Evolutionary conservation across 2,888 invertebrate genomes (phyloP).

Genomic region (Candidula unifasciata): DNA sequence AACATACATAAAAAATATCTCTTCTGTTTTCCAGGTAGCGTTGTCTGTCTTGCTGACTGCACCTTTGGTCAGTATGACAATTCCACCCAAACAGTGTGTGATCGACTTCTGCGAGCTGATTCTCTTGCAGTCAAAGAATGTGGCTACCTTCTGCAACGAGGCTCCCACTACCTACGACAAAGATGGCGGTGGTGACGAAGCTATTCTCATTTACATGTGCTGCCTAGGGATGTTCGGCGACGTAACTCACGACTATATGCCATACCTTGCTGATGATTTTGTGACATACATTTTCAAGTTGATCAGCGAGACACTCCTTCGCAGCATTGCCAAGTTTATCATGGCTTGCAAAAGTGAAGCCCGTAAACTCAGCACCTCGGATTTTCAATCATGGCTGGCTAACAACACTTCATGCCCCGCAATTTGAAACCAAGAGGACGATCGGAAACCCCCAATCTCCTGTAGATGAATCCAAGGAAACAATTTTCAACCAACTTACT

Average conservation of each 20-base stretch:
- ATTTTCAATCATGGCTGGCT: background rate
- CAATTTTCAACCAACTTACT: too few relatives aligned
- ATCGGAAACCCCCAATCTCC: too few relatives aligned
- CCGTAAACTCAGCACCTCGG: background rate
- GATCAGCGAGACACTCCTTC: background rate
- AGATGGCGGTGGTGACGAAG: background rate
- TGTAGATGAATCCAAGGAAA: too few relatives aligned
- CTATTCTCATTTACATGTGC: slow-evolving; percentile 40
- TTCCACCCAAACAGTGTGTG: background rate
- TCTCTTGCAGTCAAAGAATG: slow-evolving; percentile 7
- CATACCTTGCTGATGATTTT: slow-evolving; percentile 1
- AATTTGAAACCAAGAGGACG: too few relatives aligned
- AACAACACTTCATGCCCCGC: background rate
- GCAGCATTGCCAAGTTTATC: slow-evolving; percentile 17
- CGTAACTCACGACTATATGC: slow-evolving; percentile 22
- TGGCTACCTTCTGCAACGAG: background rate
- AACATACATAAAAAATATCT: too few relatives aligned
- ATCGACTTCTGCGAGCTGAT: background rate
- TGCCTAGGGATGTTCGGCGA: slow-evolving; percentile 24
- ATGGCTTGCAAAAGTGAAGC: background rate
- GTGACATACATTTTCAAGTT: background rate
- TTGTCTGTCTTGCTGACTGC: background rate
- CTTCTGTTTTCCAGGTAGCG: background rate
- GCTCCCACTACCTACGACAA: background rate
- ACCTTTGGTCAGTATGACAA: too few relatives aligned